Conservation (phyloP, 2,888 invertebrate genomes). For the Gisinianus flammeolus region DNA sequence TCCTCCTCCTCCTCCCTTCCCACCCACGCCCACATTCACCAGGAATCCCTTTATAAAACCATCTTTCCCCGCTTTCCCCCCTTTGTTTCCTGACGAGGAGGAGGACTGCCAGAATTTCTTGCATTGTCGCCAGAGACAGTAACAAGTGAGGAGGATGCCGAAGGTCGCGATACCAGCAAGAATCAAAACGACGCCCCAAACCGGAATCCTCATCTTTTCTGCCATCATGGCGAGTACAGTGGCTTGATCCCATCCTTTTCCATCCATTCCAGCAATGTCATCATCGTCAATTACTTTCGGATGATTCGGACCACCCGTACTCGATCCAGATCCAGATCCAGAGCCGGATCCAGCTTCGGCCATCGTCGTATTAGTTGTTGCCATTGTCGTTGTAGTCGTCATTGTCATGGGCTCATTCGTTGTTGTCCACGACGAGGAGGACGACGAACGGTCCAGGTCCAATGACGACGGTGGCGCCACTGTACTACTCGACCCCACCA, state of each 20-base stretch:
- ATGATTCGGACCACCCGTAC: too few relatives aligned
- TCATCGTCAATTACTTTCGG: slow-evolving; percentile 47
- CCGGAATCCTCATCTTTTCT: slow-evolving; percentile 55
- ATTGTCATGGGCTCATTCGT: slow-evolving; percentile 44
- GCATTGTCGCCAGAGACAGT: slow-evolving; percentile 55
- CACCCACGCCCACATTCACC: slow-evolving; percentile 54
- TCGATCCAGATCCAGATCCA: slow-evolving; percentile 51
- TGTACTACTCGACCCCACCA: slow-evolving; percentile 6
- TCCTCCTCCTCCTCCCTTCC: slow-evolving; percentile 49
- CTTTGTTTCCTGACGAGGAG: too few relatives aligned
- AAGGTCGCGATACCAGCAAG: slow-evolving; percentile 54
- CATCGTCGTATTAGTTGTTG: too few relatives aligned
- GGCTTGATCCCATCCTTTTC: too few relatives aligned
- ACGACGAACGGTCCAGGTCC: too few relatives aligned
- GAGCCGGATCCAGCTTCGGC: too few relatives aligned
- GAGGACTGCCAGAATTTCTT: slow-evolving; percentile 48
- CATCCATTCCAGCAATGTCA: slow-evolving; percentile 46
- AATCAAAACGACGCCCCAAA: slow-evolving; percentile 56
- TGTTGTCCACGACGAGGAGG: too few relatives aligned
- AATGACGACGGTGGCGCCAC: slow-evolving; percentile 47
- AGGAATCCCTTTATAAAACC: slow-evolving; percentile 52
- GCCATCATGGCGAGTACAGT: slow-evolving; percentile 50
- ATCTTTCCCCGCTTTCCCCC: slow-evolving; percentile 48
- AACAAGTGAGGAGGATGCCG: slow-evolving; percentile 48
- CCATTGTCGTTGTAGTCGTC: too few relatives aligned